phyloP scores from a whole-genome alignment of 2,888 invertebrate species.

The Salticus scenicus region DNA sequence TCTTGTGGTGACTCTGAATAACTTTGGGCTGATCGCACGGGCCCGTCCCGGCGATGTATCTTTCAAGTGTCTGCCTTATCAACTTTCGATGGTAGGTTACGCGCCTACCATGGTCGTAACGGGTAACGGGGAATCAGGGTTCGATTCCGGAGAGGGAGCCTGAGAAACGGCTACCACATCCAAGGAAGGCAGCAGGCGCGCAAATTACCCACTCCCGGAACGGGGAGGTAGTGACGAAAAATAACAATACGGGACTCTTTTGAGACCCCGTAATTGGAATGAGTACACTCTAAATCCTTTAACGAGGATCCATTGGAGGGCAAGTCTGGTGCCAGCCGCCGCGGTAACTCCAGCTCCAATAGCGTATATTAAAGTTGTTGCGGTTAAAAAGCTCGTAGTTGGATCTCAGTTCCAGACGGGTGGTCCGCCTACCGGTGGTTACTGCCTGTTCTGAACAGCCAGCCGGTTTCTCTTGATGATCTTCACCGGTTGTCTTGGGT shows the following conservation, averaged over 20 bases:
- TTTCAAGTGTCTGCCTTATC: no score
- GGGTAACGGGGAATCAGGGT: constrained; percentile 85
- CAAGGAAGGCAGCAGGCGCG: constrained; percentile 82
- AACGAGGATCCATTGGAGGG: constrained; percentile 82
- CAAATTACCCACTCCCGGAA: constrained; percentile 79
- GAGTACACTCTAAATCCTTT: constrained; percentile 80
- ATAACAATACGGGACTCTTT: constrained; percentile 78
- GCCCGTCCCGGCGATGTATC: no score
- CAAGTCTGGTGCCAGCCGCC: constrained; percentile 84
- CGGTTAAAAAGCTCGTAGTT: constrained; percentile 82
- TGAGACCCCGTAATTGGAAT: constrained; percentile 80
- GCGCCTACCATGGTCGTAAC: constrained; percentile 83
- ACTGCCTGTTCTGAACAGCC: constrained; percentile 31
- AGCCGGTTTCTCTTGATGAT: constrained; percentile 65
- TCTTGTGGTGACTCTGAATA: background rate
- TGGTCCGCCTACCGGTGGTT: constrained; percentile 11
- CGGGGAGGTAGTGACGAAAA: constrained; percentile 82
- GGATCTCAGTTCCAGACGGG: constrained; percentile 77
- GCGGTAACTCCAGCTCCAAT: constrained; percentile 84
- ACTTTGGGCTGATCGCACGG: constrained; percentile 67
- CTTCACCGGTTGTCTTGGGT: constrained; percentile 54
- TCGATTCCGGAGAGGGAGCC: constrained; percentile 81
- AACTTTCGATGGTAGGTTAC: constrained; percentile 73
- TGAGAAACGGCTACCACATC: constrained; percentile 84
- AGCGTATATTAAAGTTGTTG: constrained; percentile 84